A percentile compares a stretch with the other conserved stretches of the same genome.
Evolutionary conservation across 2,113 vertebrate genomes (phyloP).

Genomic region (Todiramphus chloris): DNA sequence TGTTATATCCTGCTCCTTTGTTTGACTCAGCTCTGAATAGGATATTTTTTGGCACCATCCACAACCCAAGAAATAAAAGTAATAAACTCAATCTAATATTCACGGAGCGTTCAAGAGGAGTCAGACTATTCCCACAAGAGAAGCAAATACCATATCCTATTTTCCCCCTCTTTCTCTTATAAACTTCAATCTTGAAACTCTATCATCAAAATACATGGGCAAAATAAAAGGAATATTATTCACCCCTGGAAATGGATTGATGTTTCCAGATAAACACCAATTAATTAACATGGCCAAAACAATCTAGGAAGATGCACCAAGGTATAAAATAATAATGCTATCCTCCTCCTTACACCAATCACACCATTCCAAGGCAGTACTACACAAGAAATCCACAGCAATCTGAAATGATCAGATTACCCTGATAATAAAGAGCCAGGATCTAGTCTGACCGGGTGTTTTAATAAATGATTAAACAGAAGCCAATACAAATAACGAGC

Average conservation of each 20-base stretch:
- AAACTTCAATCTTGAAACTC: background rate
- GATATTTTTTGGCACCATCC: background rate
- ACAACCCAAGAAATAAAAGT: background rate
- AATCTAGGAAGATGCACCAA: background rate
- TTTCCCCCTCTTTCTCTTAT: background rate
- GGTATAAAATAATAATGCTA: accelerated
- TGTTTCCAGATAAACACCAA: background rate
- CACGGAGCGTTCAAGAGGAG: background rate
- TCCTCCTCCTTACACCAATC: background rate
- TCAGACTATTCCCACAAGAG: background rate
- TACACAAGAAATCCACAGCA: background rate
- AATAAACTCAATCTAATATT: background rate
- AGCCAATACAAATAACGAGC: background rate
- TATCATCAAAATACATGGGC: background rate
- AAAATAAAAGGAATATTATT: background rate
- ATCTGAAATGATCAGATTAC: background rate
- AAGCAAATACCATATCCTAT: background rate
- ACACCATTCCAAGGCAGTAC: background rate
- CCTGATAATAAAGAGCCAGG: background rate
- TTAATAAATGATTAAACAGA: background rate
- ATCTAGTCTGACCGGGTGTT: background rate
- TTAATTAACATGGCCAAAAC: background rate
- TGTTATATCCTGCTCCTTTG: background rate
- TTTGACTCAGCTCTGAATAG: background rate
- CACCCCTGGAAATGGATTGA: background rate